Percentiles rank a stretch among this genome's conserved stretches.
phyloP scores from a whole-genome alignment of 1,140 invertebrate genomes.

The Brachionus rotundiformis region DNA sequence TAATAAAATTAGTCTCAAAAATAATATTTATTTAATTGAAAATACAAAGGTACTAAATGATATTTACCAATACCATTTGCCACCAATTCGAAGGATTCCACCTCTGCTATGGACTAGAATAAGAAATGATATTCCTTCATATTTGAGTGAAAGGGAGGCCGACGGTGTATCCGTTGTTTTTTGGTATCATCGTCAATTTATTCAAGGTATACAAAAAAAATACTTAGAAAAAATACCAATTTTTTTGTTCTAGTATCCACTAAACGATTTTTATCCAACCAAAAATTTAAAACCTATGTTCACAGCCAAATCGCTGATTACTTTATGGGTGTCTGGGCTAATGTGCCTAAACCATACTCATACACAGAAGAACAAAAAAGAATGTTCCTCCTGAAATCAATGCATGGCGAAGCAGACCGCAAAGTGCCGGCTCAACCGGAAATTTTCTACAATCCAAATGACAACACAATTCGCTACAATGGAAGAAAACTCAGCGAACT shows the following conservation, averaged over 20 bases:
- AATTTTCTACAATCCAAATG: slow-evolving; percentile 84
- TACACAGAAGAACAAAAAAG: slow-evolving; percentile 88
- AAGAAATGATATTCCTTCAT: slow-evolving; percentile 88
- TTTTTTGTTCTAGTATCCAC: slow-evolving; percentile 69
- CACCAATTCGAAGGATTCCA: slow-evolving; percentile 88
- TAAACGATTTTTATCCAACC: slow-evolving; percentile 93
- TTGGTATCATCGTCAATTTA: slow-evolving; percentile 79
- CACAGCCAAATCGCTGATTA: slow-evolving; percentile 97
- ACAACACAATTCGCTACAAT: slow-evolving; percentile 71
- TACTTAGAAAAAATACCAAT: too few species aligned
- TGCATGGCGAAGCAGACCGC: slow-evolving; percentile 86
- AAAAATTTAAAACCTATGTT: slow-evolving; percentile 92
- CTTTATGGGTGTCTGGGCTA: slow-evolving; percentile 89
- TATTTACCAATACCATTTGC: slow-evolving; percentile 96
- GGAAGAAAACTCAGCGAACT: slow-evolving; percentile 72
- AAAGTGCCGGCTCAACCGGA: slow-evolving; percentile 93
- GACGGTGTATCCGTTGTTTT: slow-evolving; percentile 94
- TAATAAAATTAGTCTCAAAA: too few species aligned
- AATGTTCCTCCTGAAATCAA: slow-evolving; percentile 69
- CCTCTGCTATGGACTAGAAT: slow-evolving; percentile 93
- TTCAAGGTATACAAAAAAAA: too few species aligned
- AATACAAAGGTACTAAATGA: slow-evolving; percentile 76
- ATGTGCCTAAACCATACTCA: slow-evolving; percentile 88
- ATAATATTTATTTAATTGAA: too few species aligned
- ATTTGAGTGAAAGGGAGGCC: slow-evolving; percentile 89